Base-by-base conservation (phyloP, 2,888 invertebrate genomes). In the Diarsia dahlii region DNA sequence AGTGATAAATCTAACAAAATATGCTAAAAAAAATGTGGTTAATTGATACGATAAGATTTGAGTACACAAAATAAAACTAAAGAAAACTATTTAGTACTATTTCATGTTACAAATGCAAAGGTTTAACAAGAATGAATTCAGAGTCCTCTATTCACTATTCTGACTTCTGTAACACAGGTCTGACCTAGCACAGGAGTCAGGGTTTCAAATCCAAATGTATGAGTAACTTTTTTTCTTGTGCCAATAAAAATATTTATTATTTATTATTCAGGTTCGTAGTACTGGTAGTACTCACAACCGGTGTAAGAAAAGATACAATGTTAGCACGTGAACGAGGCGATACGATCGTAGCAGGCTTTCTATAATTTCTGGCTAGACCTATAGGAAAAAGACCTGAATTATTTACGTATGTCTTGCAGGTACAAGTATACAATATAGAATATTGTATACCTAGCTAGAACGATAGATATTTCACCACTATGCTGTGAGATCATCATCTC, bases 1-100 rank as follows among this genome's bases (percentile, higher is more conserved):
- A 76, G 68, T 87, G 84, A 85, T 77, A 67, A 48, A 67, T 34
- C 3, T 18, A 34, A 4, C 4, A 60, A 72, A 9, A 52, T 12
- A 39, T 39, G 34, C 20, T 34, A 10, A 20, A n/a, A n/a, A n/a
- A n/a, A n/a, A n/a, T n/a, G n/a, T n/a, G n/a, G n/a, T n/a, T n/a
- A n/a, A n/a, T n/a, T n/a, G n/a, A n/a, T n/a, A n/a, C n/a, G n/a
- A n/a, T n/a, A n/a, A n/a, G n/a, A n/a, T n/a, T n/a, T n/a, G n/a
- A n/a, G 9, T 58, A 58, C 15, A 0, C 23, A 56, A 23, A 56
- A 56, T 56, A 28, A 15, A 28, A 56, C 13, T 4, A 54, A 23
- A 13, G 23, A 5, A 23, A 56, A 52, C 3, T 23, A 13, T 56
- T 23, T 23, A 56, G 13, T 13, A 0, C 13, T 15, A 56, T 15